phyloP scores from a whole-genome alignment of 2,888 invertebrate species.

The Xylota sylvarum region DNA sequence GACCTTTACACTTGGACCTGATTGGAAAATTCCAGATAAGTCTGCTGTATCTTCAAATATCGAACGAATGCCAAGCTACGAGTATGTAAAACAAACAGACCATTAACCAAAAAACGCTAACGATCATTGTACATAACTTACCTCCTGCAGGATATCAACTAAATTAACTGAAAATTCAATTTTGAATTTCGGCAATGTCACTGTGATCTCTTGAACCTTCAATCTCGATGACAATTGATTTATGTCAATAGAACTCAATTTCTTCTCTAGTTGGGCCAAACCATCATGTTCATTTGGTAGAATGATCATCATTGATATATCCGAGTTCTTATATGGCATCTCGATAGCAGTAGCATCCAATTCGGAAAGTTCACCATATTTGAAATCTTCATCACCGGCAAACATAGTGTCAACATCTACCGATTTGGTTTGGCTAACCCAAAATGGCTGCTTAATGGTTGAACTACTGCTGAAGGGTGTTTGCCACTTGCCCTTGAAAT shows the following conservation, averaged over 20 bases:
- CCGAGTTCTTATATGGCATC: conserved; percentile 88
- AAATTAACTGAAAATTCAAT: conserved; percentile 81
- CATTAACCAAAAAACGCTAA: not conserved
- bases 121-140: conserved; percentile 81
- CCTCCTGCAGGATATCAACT: conserved; percentile 89
- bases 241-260: conserved; percentile 86
- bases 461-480: conserved; percentile 86
- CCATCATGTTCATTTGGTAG: conserved; percentile 89
- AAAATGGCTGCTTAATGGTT: conserved; percentile 75
- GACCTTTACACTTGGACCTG: conserved; percentile 86
- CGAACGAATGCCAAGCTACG: conserved; percentile 89
- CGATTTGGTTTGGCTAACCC: conserved; percentile 85
- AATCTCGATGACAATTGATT: conserved; percentile 85
- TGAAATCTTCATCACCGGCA: conserved; percentile 84
- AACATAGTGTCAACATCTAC: conserved; percentile 90
- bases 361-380: conserved; percentile 85
- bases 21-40: conserved; percentile 87
- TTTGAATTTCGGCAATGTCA: conserved; percentile 92
- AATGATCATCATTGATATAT: conserved; percentile 90
- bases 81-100: conserved; percentile 29
- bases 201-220: conserved; percentile 85
- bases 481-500: conserved; percentile 93
- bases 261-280: conserved; percentile 87
- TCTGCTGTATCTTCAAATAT: conserved; percentile 88
- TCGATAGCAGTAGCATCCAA: conserved; percentile 87